Percentiles rank a stretch among this genome's conserved stretches.
These are phyloP conservation scores for Heliconius melpomene DNA, from an alignment of 1,140 invertebrate species.

Conservation along the genomic window DNA sequence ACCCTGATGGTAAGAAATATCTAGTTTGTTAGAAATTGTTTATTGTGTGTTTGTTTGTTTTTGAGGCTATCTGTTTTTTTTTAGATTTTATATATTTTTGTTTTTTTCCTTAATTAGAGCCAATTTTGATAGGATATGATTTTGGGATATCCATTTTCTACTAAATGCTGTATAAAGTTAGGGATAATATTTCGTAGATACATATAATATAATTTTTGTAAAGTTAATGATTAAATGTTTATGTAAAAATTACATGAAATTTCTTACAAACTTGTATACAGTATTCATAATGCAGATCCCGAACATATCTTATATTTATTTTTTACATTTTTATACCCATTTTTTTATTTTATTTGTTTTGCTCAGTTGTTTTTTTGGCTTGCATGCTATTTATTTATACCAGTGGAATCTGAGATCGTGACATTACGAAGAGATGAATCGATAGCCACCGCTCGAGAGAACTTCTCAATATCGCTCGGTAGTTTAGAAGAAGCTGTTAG, in stretches of 20 bases:
- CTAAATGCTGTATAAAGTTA: too few relatives aligned
- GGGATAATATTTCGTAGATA: too few relatives aligned
- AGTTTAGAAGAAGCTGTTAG: constrained; percentile 76
- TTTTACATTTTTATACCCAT: not conserved
- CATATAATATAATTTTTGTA: too few relatives aligned
- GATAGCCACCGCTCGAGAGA: constrained; percentile 70
- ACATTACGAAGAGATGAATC: constrained; percentile 64
- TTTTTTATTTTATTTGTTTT: constrained; percentile 33
- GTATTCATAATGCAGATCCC: too few relatives aligned
- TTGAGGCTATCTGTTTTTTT: constrained; percentile 19
- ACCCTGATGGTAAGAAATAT: constrained; percentile 57
- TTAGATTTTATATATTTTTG: constrained; percentile 30
- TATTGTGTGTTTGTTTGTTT: constrained; percentile 28
- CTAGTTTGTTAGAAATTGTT: not conserved
- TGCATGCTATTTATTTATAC: constrained; percentile 58
- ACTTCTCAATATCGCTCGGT: constrained; percentile 72
- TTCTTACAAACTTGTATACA: too few relatives aligned
- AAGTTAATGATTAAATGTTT: too few relatives aligned
- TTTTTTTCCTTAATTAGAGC: constrained; percentile 20
- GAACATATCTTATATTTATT: not conserved
- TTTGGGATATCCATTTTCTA: too few relatives aligned
- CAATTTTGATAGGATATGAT: not conserved
- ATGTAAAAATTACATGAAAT: too few relatives aligned
- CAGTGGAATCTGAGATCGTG: constrained; percentile 71
- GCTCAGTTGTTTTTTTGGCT: constrained; percentile 45